Conservation (phyloP, 2,113 vertebrate species). For the Chaetura pelagica region DNA sequence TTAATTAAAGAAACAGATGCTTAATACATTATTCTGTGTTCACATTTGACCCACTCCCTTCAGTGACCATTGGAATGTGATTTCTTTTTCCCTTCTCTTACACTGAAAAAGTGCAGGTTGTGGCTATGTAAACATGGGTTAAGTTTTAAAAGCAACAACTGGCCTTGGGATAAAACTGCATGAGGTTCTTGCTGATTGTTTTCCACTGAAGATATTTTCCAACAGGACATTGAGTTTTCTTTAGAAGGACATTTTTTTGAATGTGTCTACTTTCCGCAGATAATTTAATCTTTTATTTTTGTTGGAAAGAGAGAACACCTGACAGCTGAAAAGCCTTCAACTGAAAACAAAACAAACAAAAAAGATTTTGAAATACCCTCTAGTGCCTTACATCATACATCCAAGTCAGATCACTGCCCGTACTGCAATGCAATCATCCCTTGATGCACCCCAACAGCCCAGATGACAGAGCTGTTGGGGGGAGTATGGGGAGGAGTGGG, state of each 20-base stretch:
- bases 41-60: neutral
- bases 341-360: neutral
- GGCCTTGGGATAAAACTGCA: neutral
- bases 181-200: neutral
- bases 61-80: neutral
- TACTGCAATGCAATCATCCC: rapidly evolving
- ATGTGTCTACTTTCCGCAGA: slow-evolving; percentile 12
- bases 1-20: neutral
- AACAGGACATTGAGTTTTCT: slow-evolving; percentile 50
- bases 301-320: slow-evolving; percentile 41
- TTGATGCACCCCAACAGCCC: neutral
- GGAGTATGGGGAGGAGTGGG: neutral
- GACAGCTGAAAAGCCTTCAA: slow-evolving; percentile 50
- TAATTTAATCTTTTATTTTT: slow-evolving; percentile 58
- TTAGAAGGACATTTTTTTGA: slow-evolving; percentile 25
- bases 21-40: neutral
- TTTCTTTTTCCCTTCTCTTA: neutral
- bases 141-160: neutral
- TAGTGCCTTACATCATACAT: rapidly evolving
- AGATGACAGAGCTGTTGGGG: neutral
- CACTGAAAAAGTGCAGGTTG: neutral
- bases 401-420: rapidly evolving
- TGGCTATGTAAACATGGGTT: neutral
- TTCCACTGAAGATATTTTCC: slow-evolving; percentile 31
- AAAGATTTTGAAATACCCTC: slow-evolving; percentile 4